Evolutionary conservation across 2,797 vertebrate genomes (phyloP), one percentile per base, ranked within the genome.

Genomic region (Schizopygopsis malacanthus): DNA sequence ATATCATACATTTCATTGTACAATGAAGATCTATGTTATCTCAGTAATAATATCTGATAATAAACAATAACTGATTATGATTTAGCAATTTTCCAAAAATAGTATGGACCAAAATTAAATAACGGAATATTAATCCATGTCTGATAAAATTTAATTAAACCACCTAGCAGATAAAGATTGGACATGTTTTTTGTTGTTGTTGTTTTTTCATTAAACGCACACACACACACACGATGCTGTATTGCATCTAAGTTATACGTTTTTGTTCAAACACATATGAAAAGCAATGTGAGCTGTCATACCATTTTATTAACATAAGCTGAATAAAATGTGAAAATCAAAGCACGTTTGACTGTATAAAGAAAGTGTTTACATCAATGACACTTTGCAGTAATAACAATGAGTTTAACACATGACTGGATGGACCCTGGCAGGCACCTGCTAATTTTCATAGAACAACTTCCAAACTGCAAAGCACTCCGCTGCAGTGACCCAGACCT

Each of bases 201-300:
- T n/a, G n/a, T n/a, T n/a, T n/a, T n/a, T n/a, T n/a, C n/a, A n/a
- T n/a, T n/a, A n/a, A n/a, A n/a, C n/a, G n/a, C n/a, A n/a, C n/a
- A n/a, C n/a, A n/a, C n/a, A n/a, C n/a, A n/a, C n/a, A n/a, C n/a
- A n/a, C n/a, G n/a, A n/a, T n/a, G 8, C 8, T 76, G 28, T 65
- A 4, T 18, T 61, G 11, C 15, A n/a, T 65, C 8, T 4, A 65
- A 50, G 9, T 33, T 16, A n/a, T 25, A 73, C 10, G 6, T 25
- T n/a, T 61, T 61, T 75, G 20, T 39, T 50, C 43, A 75, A 50
- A 65, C 56, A 76, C 56, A n/a, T n/a, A n/a, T 63, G 22, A n/a
- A 41, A 52, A 75, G 25, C 52, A 61, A 41, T 0, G 0, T 16
- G 33, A 13, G 22, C 33, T 20, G 67, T 25, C 50, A 56, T 81